A percentile compares a stretch with the other conserved stretches of the same genome.
Evolutionary conservation across 2,888 invertebrate species (phyloP).

Genomic region (Trimorus sp.): DNA sequence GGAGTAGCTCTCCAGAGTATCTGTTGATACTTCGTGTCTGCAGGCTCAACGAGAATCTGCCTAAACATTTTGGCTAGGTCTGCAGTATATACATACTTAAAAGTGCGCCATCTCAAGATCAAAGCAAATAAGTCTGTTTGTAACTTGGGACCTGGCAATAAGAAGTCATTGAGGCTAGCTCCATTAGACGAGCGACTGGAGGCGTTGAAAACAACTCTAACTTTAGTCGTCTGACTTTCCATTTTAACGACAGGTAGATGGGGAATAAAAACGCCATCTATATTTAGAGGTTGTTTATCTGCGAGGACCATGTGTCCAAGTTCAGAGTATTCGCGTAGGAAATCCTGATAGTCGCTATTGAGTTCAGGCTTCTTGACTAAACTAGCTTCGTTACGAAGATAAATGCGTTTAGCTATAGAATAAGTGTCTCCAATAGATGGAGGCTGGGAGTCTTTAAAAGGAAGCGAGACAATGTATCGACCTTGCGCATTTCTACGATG

Average conservation of each 20-base stretch:
- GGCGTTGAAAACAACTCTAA: neutral
- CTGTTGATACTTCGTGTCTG: neutral
- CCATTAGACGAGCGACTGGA: neutral
- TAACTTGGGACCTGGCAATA: neutral
- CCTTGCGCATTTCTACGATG: neutral
- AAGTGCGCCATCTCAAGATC: neutral
- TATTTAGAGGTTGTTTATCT: neutral
- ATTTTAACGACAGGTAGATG: neutral
- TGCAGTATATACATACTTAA: neutral
- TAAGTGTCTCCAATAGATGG: too few species aligned
- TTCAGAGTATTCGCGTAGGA: neutral
- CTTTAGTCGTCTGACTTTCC: constrained; percentile 9
- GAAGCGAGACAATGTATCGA: neutral
- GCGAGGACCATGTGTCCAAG: neutral
- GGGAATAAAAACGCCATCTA: neutral
- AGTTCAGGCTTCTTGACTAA: neutral
- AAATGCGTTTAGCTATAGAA: neutral
- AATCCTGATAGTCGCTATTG: neutral
- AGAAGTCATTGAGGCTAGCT: neutral
- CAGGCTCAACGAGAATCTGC: neutral
- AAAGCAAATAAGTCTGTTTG: neutral
- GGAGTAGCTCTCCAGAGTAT: neutral
- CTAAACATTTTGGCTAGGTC: constrained; percentile 3
- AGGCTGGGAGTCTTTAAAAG: neutral
- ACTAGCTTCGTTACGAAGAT: neutral